phyloP scores from a whole-genome alignment of 2,888 invertebrate species.

The Tenthredo livida region DNA sequence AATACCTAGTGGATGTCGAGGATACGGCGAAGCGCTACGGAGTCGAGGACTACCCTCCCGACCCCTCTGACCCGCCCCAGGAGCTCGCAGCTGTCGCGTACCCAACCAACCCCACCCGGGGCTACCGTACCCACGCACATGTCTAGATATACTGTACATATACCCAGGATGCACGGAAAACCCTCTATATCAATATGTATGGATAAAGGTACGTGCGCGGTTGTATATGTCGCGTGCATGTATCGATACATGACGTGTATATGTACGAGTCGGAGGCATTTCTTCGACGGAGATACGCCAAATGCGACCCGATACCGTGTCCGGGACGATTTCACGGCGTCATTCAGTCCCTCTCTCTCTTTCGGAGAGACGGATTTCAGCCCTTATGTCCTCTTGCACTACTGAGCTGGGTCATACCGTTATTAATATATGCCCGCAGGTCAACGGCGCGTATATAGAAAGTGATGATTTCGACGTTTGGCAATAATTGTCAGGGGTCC shows the following conservation, averaged over 20 bases:
- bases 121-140: slow-evolving; percentile 38
- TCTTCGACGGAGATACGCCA: slow-evolving; percentile 24
- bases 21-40: slow-evolving; percentile 42
- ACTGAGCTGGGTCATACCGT: slow-evolving; percentile 5
- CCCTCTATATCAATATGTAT: slow-evolving; percentile 32
- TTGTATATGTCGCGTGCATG: neutral
- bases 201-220: neutral
- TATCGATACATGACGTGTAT: neutral
- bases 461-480: neutral
- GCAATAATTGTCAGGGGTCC: neutral
- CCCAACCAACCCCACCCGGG: slow-evolving; percentile 49
- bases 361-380: neutral
- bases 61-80: slow-evolving; percentile 48
- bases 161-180: slow-evolving; percentile 16
- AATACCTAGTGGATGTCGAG: slow-evolving; percentile 44
- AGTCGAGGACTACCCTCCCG: slow-evolving; percentile 53
- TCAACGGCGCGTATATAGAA: slow-evolving; percentile 5
- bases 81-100: slow-evolving; percentile 54
- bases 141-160: neutral
- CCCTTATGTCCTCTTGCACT: slow-evolving; percentile 2
- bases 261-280: slow-evolving; percentile 11
- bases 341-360: neutral
- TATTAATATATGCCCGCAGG: slow-evolving; percentile 48
- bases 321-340: slow-evolving; percentile 11
- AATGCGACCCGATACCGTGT: slow-evolving; percentile 20